Evolutionary conservation across 2,797 vertebrate genomes (phyloP).

Genomic region (Rhabdomys pumilio): DNA sequence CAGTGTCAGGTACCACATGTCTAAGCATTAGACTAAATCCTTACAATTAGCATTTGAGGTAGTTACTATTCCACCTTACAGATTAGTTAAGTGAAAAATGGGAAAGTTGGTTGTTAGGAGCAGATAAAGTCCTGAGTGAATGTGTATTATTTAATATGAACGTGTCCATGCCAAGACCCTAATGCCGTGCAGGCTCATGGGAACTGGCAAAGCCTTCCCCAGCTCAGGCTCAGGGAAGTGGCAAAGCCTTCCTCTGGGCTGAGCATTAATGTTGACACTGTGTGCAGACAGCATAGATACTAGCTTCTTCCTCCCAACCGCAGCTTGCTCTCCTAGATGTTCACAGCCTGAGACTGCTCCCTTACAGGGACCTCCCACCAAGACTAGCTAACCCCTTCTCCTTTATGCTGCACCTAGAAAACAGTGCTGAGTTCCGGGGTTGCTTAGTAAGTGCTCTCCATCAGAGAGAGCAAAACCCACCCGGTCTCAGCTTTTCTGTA

Average conservation of each 20-base stretch:
- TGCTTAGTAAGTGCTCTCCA: neutral
- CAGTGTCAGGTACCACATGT: neutral
- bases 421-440: neutral
- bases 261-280: neutral
- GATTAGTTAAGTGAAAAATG: slow-evolving; percentile 19
- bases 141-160: neutral
- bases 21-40: slow-evolving; percentile 27
- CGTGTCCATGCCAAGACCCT: neutral
- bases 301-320: neutral
- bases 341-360: neutral
- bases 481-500: neutral
- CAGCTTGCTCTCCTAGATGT: neutral
- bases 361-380: neutral
- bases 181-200: neutral
- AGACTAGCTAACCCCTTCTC: neutral
- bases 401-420: neutral
- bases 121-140: neutral
- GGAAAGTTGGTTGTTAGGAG: neutral
- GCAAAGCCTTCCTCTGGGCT: neutral
- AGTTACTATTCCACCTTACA: neutral
- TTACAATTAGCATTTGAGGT: slow-evolving; percentile 10
- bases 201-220: neutral
- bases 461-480: neutral
- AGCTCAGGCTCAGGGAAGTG: neutral
- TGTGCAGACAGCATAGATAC: neutral